phyloP scores from a whole-genome alignment of 2,888 invertebrate species.

The Tholera decimalis region DNA sequence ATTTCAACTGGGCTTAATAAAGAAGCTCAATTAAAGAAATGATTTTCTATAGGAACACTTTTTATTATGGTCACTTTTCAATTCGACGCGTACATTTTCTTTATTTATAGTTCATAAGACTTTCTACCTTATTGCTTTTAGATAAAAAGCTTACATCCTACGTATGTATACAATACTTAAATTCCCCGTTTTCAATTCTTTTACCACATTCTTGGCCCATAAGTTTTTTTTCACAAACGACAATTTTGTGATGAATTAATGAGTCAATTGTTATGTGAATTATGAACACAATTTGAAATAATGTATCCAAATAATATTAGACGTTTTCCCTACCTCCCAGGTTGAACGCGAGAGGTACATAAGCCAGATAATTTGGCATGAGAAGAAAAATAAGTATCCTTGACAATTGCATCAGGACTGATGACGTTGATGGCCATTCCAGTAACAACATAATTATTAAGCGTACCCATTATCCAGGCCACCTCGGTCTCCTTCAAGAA shows the following conservation, averaged over 20 bases:
- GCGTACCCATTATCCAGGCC: conserved; percentile 14
- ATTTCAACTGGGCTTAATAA: conserved; percentile 6
- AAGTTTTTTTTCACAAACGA: conserved; percentile 1
- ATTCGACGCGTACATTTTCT: too few relatives aligned
- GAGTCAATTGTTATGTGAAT: too few relatives aligned
- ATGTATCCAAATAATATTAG: neutral
- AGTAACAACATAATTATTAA: conserved; percentile 15
- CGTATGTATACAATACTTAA: neutral
- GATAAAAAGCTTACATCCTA: conserved; percentile 13
- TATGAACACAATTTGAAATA: neutral
- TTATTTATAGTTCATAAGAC: too few relatives aligned
- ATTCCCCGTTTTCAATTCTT: conserved; percentile 1
- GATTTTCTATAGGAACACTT: conserved; percentile 3
- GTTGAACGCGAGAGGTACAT: neutral
- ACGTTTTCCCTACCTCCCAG: neutral
- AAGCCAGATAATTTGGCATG: neutral
- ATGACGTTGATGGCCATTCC: conserved; percentile 9
- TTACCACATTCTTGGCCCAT: neutral
- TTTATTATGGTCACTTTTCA: conserved; percentile 20
- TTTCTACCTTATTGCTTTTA: too few relatives aligned
- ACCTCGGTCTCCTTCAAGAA: conserved; percentile 55
- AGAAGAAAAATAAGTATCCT: neutral
- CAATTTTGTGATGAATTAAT: conserved; percentile 11
- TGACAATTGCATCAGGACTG: neutral
- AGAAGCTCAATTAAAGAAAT: conserved; percentile 3